A percentile compares a stretch with the other conserved stretches of the same genome.
Evolutionary conservation across 1,140 invertebrate species (phyloP).

Genomic region (Trachymyrmex septentrionalis): DNA sequence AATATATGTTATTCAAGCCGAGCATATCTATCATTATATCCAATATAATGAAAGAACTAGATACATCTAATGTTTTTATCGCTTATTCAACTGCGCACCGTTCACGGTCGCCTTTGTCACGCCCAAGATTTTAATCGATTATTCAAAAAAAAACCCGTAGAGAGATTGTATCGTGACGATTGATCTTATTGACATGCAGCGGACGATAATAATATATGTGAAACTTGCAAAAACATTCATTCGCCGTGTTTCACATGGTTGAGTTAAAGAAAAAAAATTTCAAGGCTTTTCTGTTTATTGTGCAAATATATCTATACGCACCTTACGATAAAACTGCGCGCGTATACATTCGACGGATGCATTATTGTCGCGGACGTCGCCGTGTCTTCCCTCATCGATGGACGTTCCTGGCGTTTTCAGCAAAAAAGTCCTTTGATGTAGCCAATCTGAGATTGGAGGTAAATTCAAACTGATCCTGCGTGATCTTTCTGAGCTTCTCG

Average conservation of each 20-base stretch:
- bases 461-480: conserved; percentile 19
- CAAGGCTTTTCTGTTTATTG: not conserved
- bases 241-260: not conserved
- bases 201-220: not conserved
- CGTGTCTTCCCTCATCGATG: not conserved
- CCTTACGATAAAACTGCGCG: not conserved
- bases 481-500: not conserved
- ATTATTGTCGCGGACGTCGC: not conserved
- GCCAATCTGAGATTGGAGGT: conserved; percentile 9
- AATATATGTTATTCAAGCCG: too few relatives aligned
- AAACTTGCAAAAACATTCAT: not conserved
- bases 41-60: not conserved
- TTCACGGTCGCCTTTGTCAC: not conserved
- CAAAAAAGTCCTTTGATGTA: not conserved
- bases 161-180: not conserved
- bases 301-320: not conserved
- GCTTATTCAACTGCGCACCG: not conserved
- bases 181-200: not conserved
- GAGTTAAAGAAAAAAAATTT: not conserved
- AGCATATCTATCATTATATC: not conserved
- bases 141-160: not conserved
- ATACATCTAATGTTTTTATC: not conserved
- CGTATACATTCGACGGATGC: not conserved
- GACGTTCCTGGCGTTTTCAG: not conserved
- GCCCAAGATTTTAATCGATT: not conserved